Percentiles rank a stretch among this genome's conserved stretches.
Conservation (phyloP, 2,113 vertebrate species). For the Alexandromys fortis region DNA sequence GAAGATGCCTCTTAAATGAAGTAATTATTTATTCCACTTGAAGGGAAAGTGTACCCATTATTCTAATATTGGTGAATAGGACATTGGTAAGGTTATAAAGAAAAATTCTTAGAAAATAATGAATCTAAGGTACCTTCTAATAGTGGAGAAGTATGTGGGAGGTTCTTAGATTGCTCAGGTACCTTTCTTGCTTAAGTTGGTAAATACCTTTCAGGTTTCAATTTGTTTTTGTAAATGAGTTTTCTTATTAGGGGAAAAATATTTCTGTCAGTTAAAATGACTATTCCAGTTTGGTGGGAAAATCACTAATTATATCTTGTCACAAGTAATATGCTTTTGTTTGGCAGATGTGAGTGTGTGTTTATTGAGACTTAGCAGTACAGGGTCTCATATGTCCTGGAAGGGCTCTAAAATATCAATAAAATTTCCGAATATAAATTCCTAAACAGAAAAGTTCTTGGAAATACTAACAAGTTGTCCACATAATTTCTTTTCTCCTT, state of each 20-base stretch:
- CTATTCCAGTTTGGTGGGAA: conserved; percentile 67
- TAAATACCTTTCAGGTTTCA: conserved; percentile 54
- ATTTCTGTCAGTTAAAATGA: conserved; percentile 72
- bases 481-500: not conserved
- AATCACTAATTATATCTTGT: conserved; percentile 77
- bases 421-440: conserved; percentile 64
- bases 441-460: conserved; percentile 61
- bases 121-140: not conserved
- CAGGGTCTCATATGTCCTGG: not conserved
- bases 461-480: conserved; percentile 30
- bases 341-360: conserved; percentile 59
- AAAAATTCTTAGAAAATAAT: conserved; percentile 34
- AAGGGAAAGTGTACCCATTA: not conserved
- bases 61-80: not conserved
- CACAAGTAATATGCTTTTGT: conserved; percentile 68
- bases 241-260: conserved; percentile 55
- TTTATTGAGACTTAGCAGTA: conserved; percentile 57
- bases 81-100: not conserved
- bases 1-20: conserved; percentile 6
- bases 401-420: conserved; percentile 25
- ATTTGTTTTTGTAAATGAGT: conserved; percentile 70
- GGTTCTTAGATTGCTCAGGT: not conserved
- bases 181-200: not conserved
- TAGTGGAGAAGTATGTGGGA: not conserved
- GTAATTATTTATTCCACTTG: conserved; percentile 32